Evolutionary conservation across 2,888 invertebrate genomes (phyloP).

Genomic region (Galeruca laticollis): DNA sequence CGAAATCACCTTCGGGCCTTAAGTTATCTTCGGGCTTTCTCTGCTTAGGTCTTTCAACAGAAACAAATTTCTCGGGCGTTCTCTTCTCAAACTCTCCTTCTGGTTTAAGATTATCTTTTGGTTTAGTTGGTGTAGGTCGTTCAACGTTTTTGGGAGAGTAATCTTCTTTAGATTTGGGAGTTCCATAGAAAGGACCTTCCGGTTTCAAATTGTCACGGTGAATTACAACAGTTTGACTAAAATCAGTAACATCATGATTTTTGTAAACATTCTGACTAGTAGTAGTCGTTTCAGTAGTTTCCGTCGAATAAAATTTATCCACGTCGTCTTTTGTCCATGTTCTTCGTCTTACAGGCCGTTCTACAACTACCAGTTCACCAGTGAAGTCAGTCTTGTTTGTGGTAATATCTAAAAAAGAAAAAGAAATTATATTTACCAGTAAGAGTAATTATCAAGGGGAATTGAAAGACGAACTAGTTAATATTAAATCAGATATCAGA

Average conservation of each 20-base stretch:
- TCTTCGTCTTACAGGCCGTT: conserved; percentile 77
- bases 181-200: conserved; percentile 69
- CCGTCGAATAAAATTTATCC: conserved; percentile 76
- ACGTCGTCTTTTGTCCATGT: conserved; percentile 82
- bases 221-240: conserved; percentile 64
- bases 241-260: conserved; percentile 72
- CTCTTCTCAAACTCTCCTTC: conserved; percentile 68
- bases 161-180: conserved; percentile 66
- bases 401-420: conserved; percentile 73
- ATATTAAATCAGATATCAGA: not conserved
- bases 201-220: conserved; percentile 68
- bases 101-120: conserved; percentile 66
- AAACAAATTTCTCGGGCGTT: conserved; percentile 56
- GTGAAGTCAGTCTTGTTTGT: conserved; percentile 79
- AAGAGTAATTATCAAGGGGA: too few species aligned
- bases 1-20: conserved; percentile 67
- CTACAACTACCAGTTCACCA: conserved; percentile 75
- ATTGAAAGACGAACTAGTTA: not conserved
- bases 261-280: conserved; percentile 78
- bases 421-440: not conserved
- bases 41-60: conserved; percentile 65
- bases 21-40: conserved; percentile 68
- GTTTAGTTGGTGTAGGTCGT: conserved; percentile 64
- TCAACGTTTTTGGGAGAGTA: conserved; percentile 63
- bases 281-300: conserved; percentile 71